These are phyloP conservation scores for Procambarus virginalis DNA, from an alignment of 1,140 invertebrate species.

Conservation along the genomic window DNA sequence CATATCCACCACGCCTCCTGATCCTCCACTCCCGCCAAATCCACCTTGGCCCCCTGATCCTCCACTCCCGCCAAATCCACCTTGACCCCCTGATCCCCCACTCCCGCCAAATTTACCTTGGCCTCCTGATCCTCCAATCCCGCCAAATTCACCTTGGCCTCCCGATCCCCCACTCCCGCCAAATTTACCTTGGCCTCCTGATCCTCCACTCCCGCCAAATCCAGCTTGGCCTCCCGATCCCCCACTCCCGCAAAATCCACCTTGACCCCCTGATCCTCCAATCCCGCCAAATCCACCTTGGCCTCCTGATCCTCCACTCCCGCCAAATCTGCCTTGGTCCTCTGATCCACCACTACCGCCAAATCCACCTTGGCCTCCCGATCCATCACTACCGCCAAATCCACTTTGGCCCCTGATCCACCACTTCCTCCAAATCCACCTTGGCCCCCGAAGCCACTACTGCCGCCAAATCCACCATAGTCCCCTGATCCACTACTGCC, in stretches of 20 bases:
- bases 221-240: constrained; percentile 22
- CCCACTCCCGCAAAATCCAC: background rate
- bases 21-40: constrained; percentile 14
- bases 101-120: constrained; percentile 31
- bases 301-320: background rate
- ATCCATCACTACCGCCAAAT: background rate
- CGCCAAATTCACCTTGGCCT: background rate
- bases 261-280: too few species aligned
- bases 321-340: background rate
- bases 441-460: too few species aligned
- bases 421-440: background rate
- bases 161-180: background rate
- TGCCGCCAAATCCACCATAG: background rate
- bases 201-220: constrained; percentile 17
- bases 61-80: constrained; percentile 12
- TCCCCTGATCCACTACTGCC: background rate
- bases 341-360: constrained; percentile 12
- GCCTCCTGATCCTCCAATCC: background rate
- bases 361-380: background rate
- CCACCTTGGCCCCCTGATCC: constrained; percentile 6
- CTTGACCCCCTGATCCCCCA: background rate
- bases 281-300: too few species aligned
- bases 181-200: constrained; percentile 1
- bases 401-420: constrained; percentile 19
- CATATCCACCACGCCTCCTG: background rate